Percentiles rank a stretch among this genome's conserved stretches.
These are phyloP conservation scores for Danio choprae DNA, from an alignment of 2,797 vertebrate species.

Conservation along the genomic window DNA sequence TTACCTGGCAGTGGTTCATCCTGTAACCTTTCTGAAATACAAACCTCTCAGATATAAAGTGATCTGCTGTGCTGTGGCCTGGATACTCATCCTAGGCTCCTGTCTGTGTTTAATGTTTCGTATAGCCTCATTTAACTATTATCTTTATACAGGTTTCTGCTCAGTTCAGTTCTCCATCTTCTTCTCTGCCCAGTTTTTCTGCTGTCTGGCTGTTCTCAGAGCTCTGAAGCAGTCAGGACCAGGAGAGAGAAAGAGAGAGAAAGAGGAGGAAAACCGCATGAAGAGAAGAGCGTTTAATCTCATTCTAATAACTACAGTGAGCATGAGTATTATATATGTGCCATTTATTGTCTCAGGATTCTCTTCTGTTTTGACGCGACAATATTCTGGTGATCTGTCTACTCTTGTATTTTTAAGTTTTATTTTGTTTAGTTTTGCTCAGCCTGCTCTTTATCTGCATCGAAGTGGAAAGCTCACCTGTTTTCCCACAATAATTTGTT, in stretches of 20 bases:
- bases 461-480: neutral
- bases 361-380: neutral
- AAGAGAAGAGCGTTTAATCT: neutral
- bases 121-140: no score
- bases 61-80: neutral
- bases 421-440: neutral
- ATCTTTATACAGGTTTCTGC: neutral
- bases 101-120: neutral
- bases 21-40: no score
- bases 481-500: no score
- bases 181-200: neutral
- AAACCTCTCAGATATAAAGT: neutral
- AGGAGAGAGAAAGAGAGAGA: neutral
- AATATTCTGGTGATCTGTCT: neutral
- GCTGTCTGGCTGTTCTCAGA: slow-evolving; percentile 1
- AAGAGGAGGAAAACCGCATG: neutral
- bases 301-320: neutral
- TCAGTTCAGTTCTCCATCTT: neutral
- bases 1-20: no score
- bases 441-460: slow-evolving; percentile 4
- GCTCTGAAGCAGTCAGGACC: slow-evolving; percentile 21
- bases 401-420: neutral
- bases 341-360: neutral
- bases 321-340: neutral
- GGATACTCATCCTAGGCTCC: neutral